These are phyloP conservation scores for Nothoprocta pentlandii DNA, from an alignment of 2,113 vertebrate species.

Conservation along the genomic window DNA sequence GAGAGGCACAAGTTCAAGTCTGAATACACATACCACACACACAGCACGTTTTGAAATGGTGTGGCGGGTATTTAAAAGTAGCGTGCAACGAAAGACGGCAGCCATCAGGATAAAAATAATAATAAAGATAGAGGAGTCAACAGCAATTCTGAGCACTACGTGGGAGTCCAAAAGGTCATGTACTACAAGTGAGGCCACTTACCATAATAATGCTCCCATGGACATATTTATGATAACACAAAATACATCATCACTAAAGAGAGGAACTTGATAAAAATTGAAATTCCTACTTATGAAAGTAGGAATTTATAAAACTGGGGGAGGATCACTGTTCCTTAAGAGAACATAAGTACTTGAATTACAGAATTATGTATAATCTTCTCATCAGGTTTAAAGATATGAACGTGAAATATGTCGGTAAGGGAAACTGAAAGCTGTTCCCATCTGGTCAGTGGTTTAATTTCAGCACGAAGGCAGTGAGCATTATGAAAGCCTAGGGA, in stretches of 20 bases:
- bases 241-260: background rate
- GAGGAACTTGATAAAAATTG: background rate
- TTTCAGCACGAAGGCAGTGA: background rate
- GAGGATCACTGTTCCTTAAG: background rate
- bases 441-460: background rate
- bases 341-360: background rate
- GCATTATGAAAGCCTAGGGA: background rate
- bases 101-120: background rate
- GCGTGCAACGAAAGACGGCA: background rate
- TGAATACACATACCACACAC: background rate
- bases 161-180: background rate
- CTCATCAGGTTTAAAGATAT: background rate
- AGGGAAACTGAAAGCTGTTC: background rate
- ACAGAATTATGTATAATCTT: background rate
- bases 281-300: background rate
- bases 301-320: background rate
- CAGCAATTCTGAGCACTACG: background rate
- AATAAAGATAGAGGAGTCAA: background rate
- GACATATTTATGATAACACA: background rate
- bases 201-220: background rate
- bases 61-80: background rate
- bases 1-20: background rate
- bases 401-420: fast-evolving
- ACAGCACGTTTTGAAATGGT: too few species aligned
- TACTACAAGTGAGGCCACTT: background rate